Base-by-base conservation (phyloP, 2,113 vertebrate genomes). In the Limnothrissa miodon region DNA sequence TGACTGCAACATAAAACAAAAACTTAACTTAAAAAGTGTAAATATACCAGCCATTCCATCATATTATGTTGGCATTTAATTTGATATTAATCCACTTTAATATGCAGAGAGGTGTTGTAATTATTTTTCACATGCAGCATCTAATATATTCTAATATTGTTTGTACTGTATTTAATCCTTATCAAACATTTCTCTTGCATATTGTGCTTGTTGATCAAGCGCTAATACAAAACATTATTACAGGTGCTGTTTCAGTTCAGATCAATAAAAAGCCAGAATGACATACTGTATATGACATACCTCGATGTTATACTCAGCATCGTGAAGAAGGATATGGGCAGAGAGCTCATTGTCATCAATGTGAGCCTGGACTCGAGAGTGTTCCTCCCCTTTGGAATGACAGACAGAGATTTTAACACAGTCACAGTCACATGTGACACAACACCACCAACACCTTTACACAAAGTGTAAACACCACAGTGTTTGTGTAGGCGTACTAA, bases 301-400 rank as follows among this genome's bases (percentile, higher is more conserved):
- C 97, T 99, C 98, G 0, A 99, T 83, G 56, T 96, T 97, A 90
- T 96, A 99, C 87, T 99, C 98, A 0, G 93, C 95, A 53, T 94
- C 96, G 25, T 97, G 94, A 0, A 94, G 97, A 90, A 93, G 93
- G 92, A 99, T 99, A 92, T 94, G 95, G 79, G 97, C 95, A 0
- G 96, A 96, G 85, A 99, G 96, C 88, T 98, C 97, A 56, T 93
- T 91, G 83, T 96, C 94, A 79, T 97, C 96, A 23, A 99, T 96
- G 33, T 98, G 97, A 2, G 98, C 98, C 85, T 97, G 93, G 66
- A 99, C 97, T 7, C 96, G 95, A 23, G 98, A 99, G 91, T 97
- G 91, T 85, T 97, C 96, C 83, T 99, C 97, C 74, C 98, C 98
- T 99, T 36, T 83, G 6, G 90, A 74, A 3, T 83, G 82, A 4